Evolutionary conservation across 2,888 invertebrate species (phyloP).

Genomic region (Frankliniella intonsa): DNA sequence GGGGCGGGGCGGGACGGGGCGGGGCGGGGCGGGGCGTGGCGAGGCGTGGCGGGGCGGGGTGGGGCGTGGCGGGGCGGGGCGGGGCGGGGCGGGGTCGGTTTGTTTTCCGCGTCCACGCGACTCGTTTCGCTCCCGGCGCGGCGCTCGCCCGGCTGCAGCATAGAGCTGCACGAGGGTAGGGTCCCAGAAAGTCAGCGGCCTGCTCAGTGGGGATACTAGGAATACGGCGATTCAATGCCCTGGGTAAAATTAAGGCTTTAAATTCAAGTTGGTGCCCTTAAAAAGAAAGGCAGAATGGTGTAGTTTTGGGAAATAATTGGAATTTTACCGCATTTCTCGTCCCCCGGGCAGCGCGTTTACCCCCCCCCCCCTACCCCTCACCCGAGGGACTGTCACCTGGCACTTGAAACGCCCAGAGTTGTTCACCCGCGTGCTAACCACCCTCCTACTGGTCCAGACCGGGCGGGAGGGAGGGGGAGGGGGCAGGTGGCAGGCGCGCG

Average conservation of each 20-base stretch:
- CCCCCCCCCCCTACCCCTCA: too few relatives aligned
- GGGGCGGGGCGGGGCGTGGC: neutral
- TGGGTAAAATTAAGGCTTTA: neutral
- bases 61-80: too few relatives aligned
- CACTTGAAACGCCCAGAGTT: too few relatives aligned
- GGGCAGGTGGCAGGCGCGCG: slow-evolving; percentile 1
- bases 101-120: neutral
- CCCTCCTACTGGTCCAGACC: neutral
- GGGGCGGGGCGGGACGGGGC: too few relatives aligned
- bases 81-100: neutral
- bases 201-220: neutral
- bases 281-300: neutral
- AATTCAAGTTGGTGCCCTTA: neutral
- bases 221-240: neutral
- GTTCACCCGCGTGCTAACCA: too few relatives aligned
- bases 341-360: too few relatives aligned
- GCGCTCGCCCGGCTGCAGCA: neutral
- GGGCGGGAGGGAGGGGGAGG: neutral
- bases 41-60: too few relatives aligned
- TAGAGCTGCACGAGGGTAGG: neutral
- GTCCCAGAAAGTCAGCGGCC: too few relatives aligned
- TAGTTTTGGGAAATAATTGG: too few relatives aligned
- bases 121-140: neutral
- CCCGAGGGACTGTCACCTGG: too few relatives aligned
- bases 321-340: too few relatives aligned